Conservation (phyloP, 2,113 vertebrate species). For the Rhabdomys dilectus region DNA sequence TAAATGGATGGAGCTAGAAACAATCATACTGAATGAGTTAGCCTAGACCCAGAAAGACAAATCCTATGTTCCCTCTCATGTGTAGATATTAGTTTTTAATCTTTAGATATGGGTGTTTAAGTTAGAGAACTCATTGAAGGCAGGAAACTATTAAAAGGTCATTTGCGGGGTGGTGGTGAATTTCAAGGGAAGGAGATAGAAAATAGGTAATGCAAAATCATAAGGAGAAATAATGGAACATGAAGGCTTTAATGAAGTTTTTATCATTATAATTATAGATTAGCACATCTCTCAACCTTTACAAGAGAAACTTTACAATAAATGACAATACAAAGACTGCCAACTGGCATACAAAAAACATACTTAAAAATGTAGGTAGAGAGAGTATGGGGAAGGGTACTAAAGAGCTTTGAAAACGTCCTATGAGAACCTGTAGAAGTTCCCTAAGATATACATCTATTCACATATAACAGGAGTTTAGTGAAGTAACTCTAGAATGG, state of each 20-base stretch:
- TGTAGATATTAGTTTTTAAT: background rate
- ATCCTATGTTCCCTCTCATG: background rate
- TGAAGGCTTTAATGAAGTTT: background rate
- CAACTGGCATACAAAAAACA: too few relatives aligned
- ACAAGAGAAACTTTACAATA: too few relatives aligned
- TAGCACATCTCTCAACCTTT: too few relatives aligned
- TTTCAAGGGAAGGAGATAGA: background rate
- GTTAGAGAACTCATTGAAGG: background rate
- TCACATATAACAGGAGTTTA: background rate
- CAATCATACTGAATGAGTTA: background rate
- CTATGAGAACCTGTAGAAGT: background rate
- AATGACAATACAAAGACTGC: too few relatives aligned
- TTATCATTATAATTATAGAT: too few relatives aligned
- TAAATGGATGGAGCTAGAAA: background rate
- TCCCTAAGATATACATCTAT: background rate
- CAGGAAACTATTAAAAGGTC: background rate
- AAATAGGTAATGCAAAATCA: background rate
- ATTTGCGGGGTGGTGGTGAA: background rate
- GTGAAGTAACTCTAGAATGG: background rate
- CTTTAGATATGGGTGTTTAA: background rate
- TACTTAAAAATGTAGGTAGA: background rate
- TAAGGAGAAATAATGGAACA: background rate
- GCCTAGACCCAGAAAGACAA: background rate
- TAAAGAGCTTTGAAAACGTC: background rate
- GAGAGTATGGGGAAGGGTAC: background rate